These are phyloP conservation scores for Cyprichromis sp. DNA, from an alignment of 2,113 vertebrate genomes.

Conservation along the genomic window DNA sequence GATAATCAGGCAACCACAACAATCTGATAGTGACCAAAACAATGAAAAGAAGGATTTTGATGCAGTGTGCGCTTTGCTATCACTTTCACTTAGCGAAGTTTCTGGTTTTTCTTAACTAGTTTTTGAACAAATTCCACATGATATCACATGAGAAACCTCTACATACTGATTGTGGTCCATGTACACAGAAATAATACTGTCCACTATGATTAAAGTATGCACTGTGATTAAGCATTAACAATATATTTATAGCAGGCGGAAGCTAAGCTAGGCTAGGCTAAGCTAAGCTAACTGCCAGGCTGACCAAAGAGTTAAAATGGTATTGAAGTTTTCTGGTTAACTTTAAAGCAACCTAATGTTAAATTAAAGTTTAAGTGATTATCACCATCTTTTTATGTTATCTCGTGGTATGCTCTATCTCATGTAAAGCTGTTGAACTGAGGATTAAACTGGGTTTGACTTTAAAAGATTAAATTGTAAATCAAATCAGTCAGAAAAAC, in stretches of 20 bases:
- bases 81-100: neutral
- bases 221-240: neutral
- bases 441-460: neutral
- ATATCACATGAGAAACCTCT: neutral
- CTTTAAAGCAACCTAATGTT: neutral
- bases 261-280: neutral
- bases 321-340: neutral
- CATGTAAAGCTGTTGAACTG: neutral
- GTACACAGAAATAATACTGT: neutral
- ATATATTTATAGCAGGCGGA: neutral
- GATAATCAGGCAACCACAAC: neutral
- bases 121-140: neutral
- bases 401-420: neutral
- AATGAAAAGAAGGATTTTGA: neutral
- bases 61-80: neutral
- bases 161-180: neutral
- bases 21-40: neutral
- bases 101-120: neutral
- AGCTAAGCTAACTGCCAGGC: neutral
- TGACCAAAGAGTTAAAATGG: neutral
- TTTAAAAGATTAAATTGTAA: neutral
- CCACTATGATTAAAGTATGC: neutral
- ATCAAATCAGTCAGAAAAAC: neutral
- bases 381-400: neutral
- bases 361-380: neutral